These are phyloP conservation scores for Holacanthella duospinosa DNA, from an alignment of 2,888 invertebrate species.

Conservation along the genomic window DNA sequence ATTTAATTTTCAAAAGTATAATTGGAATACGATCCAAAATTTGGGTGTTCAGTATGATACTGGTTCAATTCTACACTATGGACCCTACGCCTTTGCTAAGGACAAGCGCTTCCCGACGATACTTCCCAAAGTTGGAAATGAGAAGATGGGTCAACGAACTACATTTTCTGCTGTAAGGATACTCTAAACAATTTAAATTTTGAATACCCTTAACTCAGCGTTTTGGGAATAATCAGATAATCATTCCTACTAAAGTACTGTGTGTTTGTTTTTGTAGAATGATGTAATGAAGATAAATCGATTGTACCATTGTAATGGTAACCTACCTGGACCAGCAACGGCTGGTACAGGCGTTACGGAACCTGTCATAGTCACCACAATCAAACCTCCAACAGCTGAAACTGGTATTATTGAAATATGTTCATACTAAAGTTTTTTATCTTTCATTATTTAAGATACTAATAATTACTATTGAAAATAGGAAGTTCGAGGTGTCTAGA, in stretches of 20 bases:
- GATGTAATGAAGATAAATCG: conserved; percentile 39
- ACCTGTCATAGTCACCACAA: too few species aligned
- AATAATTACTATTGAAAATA: too few species aligned
- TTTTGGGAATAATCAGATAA: background rate
- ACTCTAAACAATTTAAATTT: too few species aligned
- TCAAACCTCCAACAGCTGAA: conserved; percentile 4
- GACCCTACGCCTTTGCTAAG: conserved; percentile 40
- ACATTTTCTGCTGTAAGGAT: conserved; percentile 39
- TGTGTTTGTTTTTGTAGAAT: conserved; percentile 19
- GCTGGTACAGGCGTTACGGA: too few species aligned
- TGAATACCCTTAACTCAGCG: background rate
- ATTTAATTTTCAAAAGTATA: conserved; percentile 40
- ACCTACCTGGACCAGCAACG: background rate
- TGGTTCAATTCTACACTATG: conserved; percentile 43
- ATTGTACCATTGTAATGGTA: conserved; percentile 38
- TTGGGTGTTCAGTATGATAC: conserved; percentile 40
- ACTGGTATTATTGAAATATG: background rate
- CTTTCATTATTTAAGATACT: too few species aligned
- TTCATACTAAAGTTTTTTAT: background rate
- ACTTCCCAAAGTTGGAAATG: conserved; percentile 38
- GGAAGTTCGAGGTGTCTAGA: conserved; percentile 35
- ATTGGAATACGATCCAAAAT: conserved; percentile 39
- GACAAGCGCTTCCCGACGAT: conserved; percentile 40
- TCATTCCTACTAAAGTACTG: background rate
- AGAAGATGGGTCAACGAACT: conserved; percentile 40